Evolutionary conservation across 2,113 vertebrate species (phyloP), one percentile per base, ranked within the genome.

Genomic region (Origma solitaria): DNA sequence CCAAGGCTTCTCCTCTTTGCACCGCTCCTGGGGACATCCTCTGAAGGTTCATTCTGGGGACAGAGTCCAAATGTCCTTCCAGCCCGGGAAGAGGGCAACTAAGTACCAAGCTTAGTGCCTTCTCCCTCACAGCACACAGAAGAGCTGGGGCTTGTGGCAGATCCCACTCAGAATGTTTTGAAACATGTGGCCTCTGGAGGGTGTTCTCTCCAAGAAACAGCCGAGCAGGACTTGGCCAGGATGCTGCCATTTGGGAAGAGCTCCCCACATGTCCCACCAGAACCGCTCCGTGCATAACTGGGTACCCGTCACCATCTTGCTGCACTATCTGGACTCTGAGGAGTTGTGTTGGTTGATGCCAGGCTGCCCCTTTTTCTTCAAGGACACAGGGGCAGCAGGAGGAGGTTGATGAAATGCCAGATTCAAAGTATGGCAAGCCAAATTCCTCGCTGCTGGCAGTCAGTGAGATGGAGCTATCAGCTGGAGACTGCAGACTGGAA

Each of bases 251-350:
- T 65, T 70, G 68, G 54, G 38, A 86, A 54, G 19, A 86, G 35
- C 42, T 66, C 13, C 38, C 35, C 14, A 24, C n/a, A 38, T 13
- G 25, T 84, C 38, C 50, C 45, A 42, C 18, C 31, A 24, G n/a
- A 65, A 60, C 45, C 6, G n/a, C 28, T 64, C 28, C 0, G 0
- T 28, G 31, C 14, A 2, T 27, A 50, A 8, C 13, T 1, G 27
- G 1, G 16, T 14, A 60, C 42, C 66, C 40, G 8, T 47, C 68
- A 21, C 13, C 68, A 64, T 24, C 62, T 42, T 5, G 33, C 35
- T 68, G 61, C 15, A 2, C 42, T 38, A 45, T 53, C 17, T 82
- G 42, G 31, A 37, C 1, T 3, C 31, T 0, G 0, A 54, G 83
- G 37, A 42, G 44, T 7, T 2, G 50, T n/a, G 60, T 31, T 53